These are phyloP conservation scores for Mesorhabditis sp. DNA, from an alignment of 2,888 invertebrate species.

Conservation along the genomic window DNA sequence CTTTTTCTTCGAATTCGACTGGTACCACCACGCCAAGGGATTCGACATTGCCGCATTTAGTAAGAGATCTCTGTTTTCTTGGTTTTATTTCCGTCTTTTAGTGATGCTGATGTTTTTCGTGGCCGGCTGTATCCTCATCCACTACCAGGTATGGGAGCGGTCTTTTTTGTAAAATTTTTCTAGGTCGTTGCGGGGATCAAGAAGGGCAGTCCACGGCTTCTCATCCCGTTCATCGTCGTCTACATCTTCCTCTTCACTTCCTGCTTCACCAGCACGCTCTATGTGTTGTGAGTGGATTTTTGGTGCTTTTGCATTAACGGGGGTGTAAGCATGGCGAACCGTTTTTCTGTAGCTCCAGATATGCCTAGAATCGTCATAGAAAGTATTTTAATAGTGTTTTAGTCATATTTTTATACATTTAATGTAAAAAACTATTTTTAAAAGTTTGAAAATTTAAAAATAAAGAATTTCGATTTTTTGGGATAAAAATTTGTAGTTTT, in stretches of 20 bases:
- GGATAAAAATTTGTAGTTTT: too few relatives aligned
- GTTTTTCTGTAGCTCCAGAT: neutral
- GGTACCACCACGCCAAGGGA: slow-evolving; percentile 47
- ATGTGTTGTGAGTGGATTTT: neutral
- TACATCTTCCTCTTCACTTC: slow-evolving; percentile 37
- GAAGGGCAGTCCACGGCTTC: slow-evolving; percentile 23
- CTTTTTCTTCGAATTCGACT: slow-evolving; percentile 53
- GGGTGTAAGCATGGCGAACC: neutral
- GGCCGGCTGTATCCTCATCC: slow-evolving; percentile 34
- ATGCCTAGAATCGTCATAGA: too few relatives aligned
- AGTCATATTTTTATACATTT: too few relatives aligned
- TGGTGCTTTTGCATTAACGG: neutral
- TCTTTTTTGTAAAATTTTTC: neutral
- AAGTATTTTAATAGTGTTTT: too few relatives aligned
- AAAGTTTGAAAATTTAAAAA: too few relatives aligned
- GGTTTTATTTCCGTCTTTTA: neutral
- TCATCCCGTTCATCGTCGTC: slow-evolving; percentile 51
- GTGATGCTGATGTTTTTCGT: slow-evolving; percentile 34
- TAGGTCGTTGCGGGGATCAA: slow-evolving; percentile 21
- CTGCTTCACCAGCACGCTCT: slow-evolving; percentile 25
- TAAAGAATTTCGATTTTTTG: too few relatives aligned
- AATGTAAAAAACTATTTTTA: too few relatives aligned
- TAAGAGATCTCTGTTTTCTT: slow-evolving; percentile 8
- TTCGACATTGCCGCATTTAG: slow-evolving; percentile 45
- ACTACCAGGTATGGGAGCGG: slow-evolving; percentile 34